These are phyloP conservation scores for Agonopterix heracliana DNA, from an alignment of 2,888 invertebrate species.

Conservation along the genomic window DNA sequence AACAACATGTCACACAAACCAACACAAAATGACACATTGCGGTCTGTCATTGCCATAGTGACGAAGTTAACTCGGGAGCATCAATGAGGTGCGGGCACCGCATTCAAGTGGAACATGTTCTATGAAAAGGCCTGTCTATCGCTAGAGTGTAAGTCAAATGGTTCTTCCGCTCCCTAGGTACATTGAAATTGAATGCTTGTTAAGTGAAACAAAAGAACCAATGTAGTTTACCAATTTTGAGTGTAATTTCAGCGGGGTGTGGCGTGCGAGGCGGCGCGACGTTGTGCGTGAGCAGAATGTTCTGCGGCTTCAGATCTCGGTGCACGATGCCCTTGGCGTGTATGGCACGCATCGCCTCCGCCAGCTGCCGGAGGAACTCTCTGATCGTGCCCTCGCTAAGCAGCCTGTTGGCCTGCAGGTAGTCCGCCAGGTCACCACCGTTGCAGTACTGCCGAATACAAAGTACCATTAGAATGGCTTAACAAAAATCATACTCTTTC, in stretches of 20 bases:
- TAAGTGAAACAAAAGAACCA: no score
- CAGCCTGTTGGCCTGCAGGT: slow-evolving; percentile 93
- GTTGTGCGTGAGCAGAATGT: slow-evolving; percentile 95
- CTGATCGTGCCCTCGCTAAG: slow-evolving; percentile 98
- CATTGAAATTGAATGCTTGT: no score
- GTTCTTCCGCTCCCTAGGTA: no score
- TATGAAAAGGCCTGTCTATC: no score
- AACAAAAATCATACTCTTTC: no score
- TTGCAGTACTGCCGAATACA: slow-evolving; percentile 89
- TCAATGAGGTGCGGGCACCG: no score
- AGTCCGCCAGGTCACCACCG: slow-evolving; percentile 99
- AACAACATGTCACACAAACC: no score
- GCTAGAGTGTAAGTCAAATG: no score
- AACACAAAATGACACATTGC: no score
- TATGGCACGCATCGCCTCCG: slow-evolving; percentile 97
- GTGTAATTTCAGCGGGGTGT: slow-evolving; percentile 87
- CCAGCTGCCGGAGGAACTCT: slow-evolving; percentile 95
- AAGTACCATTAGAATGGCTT: neutral
- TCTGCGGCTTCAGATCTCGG: slow-evolving; percentile 99
- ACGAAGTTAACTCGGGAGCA: no score
- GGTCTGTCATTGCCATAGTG: no score
- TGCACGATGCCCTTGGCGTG: slow-evolving; percentile 99
- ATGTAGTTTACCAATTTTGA: slow-evolving; percentile 88
- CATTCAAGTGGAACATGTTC: no score
- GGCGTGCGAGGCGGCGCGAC: slow-evolving; percentile 78